Base-by-base conservation (phyloP, 2,113 vertebrate genomes). In the Micromys minutus region DNA sequence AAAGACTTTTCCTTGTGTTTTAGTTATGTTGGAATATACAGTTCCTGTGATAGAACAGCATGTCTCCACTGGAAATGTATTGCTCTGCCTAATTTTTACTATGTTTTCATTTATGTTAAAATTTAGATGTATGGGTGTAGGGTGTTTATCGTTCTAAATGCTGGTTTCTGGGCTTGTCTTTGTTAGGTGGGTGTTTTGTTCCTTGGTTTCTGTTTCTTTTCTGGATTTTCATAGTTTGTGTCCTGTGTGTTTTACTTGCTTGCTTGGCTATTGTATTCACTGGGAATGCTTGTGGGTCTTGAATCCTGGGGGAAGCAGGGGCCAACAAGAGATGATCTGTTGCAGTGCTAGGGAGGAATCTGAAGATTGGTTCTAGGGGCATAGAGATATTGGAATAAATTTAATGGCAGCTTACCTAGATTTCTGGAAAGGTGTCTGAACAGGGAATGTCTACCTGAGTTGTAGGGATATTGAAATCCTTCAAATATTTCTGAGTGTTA, bases 281-380 rank as follows among this genome's bases (percentile, higher is more conserved):
- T 59, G 11, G 21, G 24, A 81, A 81, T 39, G 12, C 22, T 17
- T 39, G 6, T 24, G n/a, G 22, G 22, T 81, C 4, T 39, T 81
- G 7, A 24, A 39, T 3, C n/a, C 22, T 39, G 22, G 21, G 11
- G 11, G 7, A 15, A 29, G 12, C 7, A 13, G 3, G 29, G 3
- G 6, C 36, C 21, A 13, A 11, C 0, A 1, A 21, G 1, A 39
- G 12, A 26, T 39, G 7, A 3, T 39, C 22, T 81, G 3, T 26
- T 29, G 21, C 36, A 81, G 36, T n/a, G 52, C 36, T 59, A 39
- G 36, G 36, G 22, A 81, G 3, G 12, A 15, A 22, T 6, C 4
- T 39, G 12, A n/a, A 12, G 21, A 39, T 16, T 59, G 16, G 26
- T 24, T 77, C 47, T 50, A 15, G 13, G 13, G 45, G 15, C 31